These are phyloP conservation scores for Dromiciops gliroides DNA, from an alignment of 2,113 vertebrate genomes.

Conservation along the genomic window DNA sequence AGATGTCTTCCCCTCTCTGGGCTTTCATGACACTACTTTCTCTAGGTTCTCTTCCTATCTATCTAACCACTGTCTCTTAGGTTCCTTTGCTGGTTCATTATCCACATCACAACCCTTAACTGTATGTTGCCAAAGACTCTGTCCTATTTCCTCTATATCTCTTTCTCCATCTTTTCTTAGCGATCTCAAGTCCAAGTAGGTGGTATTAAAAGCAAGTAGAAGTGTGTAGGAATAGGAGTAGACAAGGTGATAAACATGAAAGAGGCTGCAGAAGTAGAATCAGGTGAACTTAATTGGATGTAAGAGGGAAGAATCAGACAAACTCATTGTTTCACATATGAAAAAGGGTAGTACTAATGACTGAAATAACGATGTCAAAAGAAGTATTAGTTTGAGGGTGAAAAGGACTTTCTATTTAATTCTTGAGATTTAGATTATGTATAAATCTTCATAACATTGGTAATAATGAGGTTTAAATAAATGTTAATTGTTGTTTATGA, in stretches of 20 bases:
- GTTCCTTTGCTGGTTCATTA: not conserved
- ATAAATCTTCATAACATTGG: not conserved
- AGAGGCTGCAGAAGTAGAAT: not conserved
- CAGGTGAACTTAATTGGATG: not conserved
- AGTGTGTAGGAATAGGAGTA: not conserved
- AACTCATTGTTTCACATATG: not conserved
- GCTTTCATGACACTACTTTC: not conserved
- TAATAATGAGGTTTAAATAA: conserved; percentile 3
- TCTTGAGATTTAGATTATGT: not conserved
- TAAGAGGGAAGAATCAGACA: not conserved
- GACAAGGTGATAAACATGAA: not conserved
- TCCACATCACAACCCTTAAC: not conserved
- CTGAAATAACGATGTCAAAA: not conserved
- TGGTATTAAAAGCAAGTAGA: not conserved
- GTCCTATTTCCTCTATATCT: not conserved
- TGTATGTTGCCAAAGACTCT: not conserved
- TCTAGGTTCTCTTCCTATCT: not conserved
- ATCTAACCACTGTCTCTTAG: not conserved
- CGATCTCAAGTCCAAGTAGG: not conserved
- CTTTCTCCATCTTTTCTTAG: not conserved
- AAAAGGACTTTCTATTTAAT: too few relatives aligned
- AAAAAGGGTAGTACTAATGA: too few relatives aligned
- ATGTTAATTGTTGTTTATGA: not conserved
- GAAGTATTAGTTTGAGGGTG: not conserved
- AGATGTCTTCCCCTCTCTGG: not conserved